Conservation (phyloP, 2,797 vertebrate genomes). For the Amblyopsis hoosieri region DNA sequence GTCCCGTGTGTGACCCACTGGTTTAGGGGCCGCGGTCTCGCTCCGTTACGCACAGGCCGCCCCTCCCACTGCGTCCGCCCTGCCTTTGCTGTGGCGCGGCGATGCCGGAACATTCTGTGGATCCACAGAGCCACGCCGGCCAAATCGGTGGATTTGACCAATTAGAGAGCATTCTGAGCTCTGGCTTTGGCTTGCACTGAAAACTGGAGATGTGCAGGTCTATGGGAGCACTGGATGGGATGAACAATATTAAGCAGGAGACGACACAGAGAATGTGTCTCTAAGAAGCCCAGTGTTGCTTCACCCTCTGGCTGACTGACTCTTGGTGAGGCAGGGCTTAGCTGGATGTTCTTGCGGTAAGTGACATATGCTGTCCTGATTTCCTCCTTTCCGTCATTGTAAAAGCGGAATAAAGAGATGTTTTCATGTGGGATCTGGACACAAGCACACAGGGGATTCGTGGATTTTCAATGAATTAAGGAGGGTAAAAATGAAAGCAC, state of each 20-base stretch:
- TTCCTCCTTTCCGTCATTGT: conserved; percentile 33
- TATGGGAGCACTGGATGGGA: not conserved
- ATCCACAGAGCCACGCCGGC: conserved; percentile 35
- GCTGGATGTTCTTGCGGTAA: conserved; percentile 31
- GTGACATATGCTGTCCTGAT: conserved; percentile 47
- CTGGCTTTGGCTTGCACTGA: conserved; percentile 38
- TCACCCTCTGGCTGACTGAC: conserved; percentile 31
- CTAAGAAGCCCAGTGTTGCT: conserved; percentile 23
- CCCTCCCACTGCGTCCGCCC: conserved; percentile 41
- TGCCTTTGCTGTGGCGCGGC: conserved; percentile 63
- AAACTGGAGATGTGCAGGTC: conserved; percentile 31
- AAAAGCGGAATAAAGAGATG: conserved; percentile 33
- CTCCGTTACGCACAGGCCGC: conserved; percentile 32
- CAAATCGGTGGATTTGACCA: conserved; percentile 64
- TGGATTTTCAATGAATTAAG: conserved; percentile 53
- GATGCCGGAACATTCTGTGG: conserved; percentile 59
- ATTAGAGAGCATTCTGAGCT: conserved; percentile 56
- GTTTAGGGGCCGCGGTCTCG: conserved; percentile 32
- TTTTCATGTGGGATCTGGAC: conserved; percentile 41
- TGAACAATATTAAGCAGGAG: conserved; percentile 32
- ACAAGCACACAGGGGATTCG: conserved; percentile 31
- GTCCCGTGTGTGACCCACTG: conserved; percentile 41
- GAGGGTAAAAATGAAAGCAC: conserved; percentile 23
- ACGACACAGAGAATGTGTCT: conserved; percentile 37
- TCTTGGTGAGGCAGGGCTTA: conserved; percentile 25